Base-by-base conservation (phyloP, 2,797 vertebrate genomes). In the Cirrhinus molitorella region DNA sequence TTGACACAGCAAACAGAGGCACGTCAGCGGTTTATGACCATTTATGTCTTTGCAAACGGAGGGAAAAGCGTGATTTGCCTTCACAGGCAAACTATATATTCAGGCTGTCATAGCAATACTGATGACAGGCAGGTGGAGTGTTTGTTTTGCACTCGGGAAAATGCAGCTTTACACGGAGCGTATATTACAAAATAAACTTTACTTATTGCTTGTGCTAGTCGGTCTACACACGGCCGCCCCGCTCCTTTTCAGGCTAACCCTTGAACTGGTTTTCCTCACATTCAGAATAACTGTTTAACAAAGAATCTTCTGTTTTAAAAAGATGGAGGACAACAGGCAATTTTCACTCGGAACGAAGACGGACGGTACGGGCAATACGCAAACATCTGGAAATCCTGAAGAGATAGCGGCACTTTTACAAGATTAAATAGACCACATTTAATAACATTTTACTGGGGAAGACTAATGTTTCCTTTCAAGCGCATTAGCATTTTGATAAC, bases 391-490 rank as follows among this genome's bases (percentile, higher is more conserved):
- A 88, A 90, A 85, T 89, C 90, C 89, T 88, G 84, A 85, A 83
- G 83, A 94, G 90, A 94, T 86, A 90, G 85, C 79, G 84, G 83
- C 90, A 89, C 90, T 88, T 88, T 86, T 90, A 94, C 90, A 91
- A 89, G 91, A 91, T 92, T 90, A 93, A 93, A 93, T 55, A 91
- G 90, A 89, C 85, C 73, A 91, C 89, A 91, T 91, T 93, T 92
- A 93, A 94, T 91, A 92, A 89, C 78, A 87, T 92, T 91, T 88
- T 88, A 84, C 87, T 84, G 86, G 79, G 77, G 87, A 91, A 89
- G 90, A 92, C 86, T 91, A 94, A 90, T 89, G 91, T 90, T 90
- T 87, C 90, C 89, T 93, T 90, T 90, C 84, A 87, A 89, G 90
- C 45, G 86, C 66, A 89, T 92, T 93, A 94, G 91, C 90, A 91